These are phyloP conservation scores for Lanius collurio DNA, from an alignment of 2,113 vertebrate species.

Conservation along the genomic window DNA sequence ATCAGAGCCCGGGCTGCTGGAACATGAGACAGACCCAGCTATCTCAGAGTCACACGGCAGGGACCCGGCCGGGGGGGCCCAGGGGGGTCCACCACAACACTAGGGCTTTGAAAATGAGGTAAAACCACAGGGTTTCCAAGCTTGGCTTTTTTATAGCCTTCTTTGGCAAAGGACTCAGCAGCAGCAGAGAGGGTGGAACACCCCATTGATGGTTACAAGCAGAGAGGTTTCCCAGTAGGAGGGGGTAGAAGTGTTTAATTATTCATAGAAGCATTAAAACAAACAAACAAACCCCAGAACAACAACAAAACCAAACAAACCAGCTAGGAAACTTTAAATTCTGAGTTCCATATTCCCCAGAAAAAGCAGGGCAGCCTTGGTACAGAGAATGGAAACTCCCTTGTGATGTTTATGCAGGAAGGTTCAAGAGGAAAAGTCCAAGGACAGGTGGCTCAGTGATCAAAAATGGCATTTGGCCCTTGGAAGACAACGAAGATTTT, in stretches of 20 bases:
- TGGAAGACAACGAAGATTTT: not conserved
- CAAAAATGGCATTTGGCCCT: not conserved
- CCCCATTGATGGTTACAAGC: fast-evolving
- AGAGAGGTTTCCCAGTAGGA: not conserved
- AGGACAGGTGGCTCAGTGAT: not conserved
- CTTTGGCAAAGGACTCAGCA: fast-evolving
- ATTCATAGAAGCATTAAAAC: not conserved
- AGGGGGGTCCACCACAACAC: no score
- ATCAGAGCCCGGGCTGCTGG: no score
- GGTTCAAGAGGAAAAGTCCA: not conserved
- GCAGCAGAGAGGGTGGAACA: not conserved
- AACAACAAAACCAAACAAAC: no score
- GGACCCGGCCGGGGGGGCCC: no score
- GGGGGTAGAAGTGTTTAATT: not conserved
- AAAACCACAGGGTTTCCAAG: fast-evolving
- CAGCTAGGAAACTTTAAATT: not conserved
- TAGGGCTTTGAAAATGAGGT: fast-evolving
- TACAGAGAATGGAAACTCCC: not conserved
- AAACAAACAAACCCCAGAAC: not conserved
- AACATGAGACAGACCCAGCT: no score
- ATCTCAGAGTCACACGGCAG: no score
- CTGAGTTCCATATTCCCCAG: no score
- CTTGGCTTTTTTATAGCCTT: not conserved
- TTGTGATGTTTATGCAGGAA: not conserved
- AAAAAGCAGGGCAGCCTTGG: not conserved